These are phyloP conservation scores for Macquaria ambigua DNA, from an alignment of 2,113 vertebrate genomes.

Conservation along the genomic window DNA sequence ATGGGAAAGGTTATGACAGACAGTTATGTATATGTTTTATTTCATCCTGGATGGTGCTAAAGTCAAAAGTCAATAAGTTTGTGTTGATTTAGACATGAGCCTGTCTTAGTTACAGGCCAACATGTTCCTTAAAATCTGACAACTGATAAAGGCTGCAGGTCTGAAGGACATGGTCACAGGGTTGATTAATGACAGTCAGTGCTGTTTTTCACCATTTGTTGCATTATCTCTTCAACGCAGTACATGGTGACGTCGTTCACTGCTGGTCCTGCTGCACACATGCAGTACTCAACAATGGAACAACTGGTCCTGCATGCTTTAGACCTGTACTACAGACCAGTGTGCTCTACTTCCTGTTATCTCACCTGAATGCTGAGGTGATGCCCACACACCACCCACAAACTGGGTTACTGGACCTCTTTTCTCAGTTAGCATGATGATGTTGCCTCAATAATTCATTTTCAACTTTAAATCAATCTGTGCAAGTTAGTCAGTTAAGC, in stretches of 20 bases:
- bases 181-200: constrained; percentile 76
- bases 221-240: constrained; percentile 61
- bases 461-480: not conserved
- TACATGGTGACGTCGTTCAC: constrained; percentile 25
- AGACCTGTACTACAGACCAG: constrained; percentile 15
- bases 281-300: constrained; percentile 21
- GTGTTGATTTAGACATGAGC: constrained; percentile 62
- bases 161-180: constrained; percentile 59
- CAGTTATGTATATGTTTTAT: constrained; percentile 53
- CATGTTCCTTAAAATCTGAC: constrained; percentile 66
- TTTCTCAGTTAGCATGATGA: not conserved
- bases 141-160: constrained; percentile 65
- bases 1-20: constrained; percentile 55
- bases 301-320: constrained; percentile 64
- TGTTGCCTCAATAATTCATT: not conserved
- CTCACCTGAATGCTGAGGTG: constrained; percentile 23
- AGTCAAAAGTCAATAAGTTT: constrained; percentile 57
- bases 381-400: not conserved
- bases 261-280: constrained; percentile 29
- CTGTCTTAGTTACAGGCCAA: constrained; percentile 60
- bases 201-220: constrained; percentile 76
- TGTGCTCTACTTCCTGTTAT: constrained; percentile 31
- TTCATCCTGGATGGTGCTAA: constrained; percentile 65
- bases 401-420: not conserved
- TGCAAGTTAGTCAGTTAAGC: not conserved